These are phyloP conservation scores for Melanocharis versteri DNA, from an alignment of 2,113 vertebrate species.

Conservation along the genomic window DNA sequence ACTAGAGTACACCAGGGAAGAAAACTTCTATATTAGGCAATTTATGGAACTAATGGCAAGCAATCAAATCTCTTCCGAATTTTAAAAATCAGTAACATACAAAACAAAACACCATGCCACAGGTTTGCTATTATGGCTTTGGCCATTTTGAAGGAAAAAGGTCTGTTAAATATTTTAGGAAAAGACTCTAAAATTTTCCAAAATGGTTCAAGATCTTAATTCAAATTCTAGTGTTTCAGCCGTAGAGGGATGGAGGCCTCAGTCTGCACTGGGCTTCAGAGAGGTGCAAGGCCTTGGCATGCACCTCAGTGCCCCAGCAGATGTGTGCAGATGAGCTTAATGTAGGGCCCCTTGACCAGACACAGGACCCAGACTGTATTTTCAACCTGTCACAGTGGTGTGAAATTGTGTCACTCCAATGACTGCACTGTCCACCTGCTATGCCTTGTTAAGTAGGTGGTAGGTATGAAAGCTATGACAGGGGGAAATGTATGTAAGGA, in stretches of 20 bases:
- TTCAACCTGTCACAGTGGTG: background rate
- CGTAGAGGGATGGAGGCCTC: background rate
- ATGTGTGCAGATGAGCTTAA: too few relatives aligned
- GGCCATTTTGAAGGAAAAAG: background rate
- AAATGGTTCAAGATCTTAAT: background rate
- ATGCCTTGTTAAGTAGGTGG: background rate
- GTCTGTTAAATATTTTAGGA: background rate
- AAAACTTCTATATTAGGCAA: background rate
- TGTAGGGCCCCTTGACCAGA: background rate
- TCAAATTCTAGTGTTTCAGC: background rate
- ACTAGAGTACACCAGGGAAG: background rate
- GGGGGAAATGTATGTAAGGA: too few relatives aligned
- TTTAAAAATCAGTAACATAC: background rate
- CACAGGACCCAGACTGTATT: background rate
- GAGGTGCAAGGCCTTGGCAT: background rate
- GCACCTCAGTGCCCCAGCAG: background rate
- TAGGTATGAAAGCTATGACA: background rate
- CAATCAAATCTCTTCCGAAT: background rate
- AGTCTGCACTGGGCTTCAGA: background rate
- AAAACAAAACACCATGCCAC: background rate
- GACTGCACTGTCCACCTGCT: fast-evolving
- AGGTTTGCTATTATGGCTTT: background rate
- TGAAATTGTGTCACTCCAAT: background rate
- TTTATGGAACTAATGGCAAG: background rate
- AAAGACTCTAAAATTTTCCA: background rate